phyloP scores from a whole-genome alignment of 1,140 invertebrate genomes.

The Euura lappo region DNA sequence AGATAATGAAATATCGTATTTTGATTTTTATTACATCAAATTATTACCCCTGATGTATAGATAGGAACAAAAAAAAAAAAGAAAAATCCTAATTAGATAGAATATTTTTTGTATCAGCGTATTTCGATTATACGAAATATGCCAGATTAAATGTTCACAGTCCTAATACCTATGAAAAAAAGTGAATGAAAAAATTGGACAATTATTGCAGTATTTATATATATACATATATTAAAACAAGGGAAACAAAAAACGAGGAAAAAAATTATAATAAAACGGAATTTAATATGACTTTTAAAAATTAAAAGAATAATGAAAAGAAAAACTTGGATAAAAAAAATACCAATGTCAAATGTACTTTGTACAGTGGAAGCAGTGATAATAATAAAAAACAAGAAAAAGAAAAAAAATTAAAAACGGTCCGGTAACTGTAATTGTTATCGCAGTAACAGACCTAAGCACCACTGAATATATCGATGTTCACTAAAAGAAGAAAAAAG shows the following conservation, averaged over 20 bases:
- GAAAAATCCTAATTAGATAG: no score
- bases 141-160: no score
- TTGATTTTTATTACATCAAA: background rate
- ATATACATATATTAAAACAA: no score
- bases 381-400: background rate
- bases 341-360: background rate
- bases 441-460: background rate
- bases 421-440: background rate
- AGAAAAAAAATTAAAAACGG: background rate
- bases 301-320: no score
- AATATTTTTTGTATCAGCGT: no score
- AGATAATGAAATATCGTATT: background rate
- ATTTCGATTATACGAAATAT: no score
- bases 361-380: background rate
- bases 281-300: no score
- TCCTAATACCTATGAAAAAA: no score
- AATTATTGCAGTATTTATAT: no score
- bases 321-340: background rate
- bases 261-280: background rate
- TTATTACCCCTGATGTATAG: background rate
- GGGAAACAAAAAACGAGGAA: no score
- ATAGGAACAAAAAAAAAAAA: background rate
- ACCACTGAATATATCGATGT: conserved; percentile 3
- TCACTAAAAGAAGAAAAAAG: background rate
- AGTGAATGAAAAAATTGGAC: no score